Base-by-base conservation (phyloP, 2,113 vertebrate species). In the Barnardius zonarius region DNA sequence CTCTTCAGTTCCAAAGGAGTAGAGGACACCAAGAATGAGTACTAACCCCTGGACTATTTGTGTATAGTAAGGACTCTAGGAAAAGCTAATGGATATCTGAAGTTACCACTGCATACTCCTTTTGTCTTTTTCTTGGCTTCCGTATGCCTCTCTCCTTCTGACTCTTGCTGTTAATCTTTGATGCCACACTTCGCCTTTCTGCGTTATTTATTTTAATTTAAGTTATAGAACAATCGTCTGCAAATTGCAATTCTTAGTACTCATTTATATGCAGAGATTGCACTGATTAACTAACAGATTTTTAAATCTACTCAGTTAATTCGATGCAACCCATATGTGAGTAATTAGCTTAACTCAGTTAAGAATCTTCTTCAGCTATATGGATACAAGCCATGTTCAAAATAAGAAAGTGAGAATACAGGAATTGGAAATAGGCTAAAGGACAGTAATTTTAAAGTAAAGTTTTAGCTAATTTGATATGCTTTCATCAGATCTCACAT, bases 311-410 rank as follows among this genome's bases (percentile, higher is more conserved):
- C 88, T 90, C 77, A 49, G 83, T 79, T 95, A 93, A 95, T 94
- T 95, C 3, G 0, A 39, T 95, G 90, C 90, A 93, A 86, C 52
- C 92, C 92, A 88, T 94, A 96, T 96, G 95, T 90, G 86, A 88
- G 88, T 90, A 96, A 96, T 95, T 96, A 96, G 24, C 79, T 92
- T 68, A 88, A 97, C 85, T 92, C 90, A 88, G 76, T 95, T 92
- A 94, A 93, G 62, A 92, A 90, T 81, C 82, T 61, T 95, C 68
- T 88, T 70, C 92, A 91, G 54, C 67, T 95, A 61, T 73, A 8
- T 84, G 86, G 52, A 61, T 96, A 52, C 22, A 92, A 90, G 62
- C 55, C 48, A 90, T 22, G n/a, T 86, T 90, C 94, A 83, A 94
- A 96, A 88, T 55, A 81, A 44, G 68, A 78, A 67, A 88, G 17